phyloP scores from a whole-genome alignment of 2,797 vertebrate species.

The Sciaenops ocellatus region DNA sequence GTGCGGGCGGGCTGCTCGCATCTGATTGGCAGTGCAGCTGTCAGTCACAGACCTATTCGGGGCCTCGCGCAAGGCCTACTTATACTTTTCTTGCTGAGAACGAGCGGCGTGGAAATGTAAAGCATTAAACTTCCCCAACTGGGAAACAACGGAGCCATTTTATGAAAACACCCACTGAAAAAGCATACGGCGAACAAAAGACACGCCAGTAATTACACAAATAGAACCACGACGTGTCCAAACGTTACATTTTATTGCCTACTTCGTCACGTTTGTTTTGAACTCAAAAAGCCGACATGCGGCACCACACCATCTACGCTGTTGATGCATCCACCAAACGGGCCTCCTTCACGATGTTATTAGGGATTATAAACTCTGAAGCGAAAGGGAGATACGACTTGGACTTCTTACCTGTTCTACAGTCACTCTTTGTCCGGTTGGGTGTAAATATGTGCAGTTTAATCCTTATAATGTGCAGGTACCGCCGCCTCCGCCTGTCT shows the following conservation, averaged over 20 bases:
- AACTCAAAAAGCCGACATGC: constrained; percentile 81
- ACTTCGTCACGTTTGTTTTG: constrained; percentile 83
- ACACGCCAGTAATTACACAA: rapidly evolving
- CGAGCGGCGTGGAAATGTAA: constrained; percentile 68
- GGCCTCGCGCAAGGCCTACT: constrained; percentile 81
- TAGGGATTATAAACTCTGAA: background rate
- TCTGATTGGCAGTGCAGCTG: constrained; percentile 63
- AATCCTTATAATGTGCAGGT: constrained; percentile 55
- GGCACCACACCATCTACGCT: constrained; percentile 52
- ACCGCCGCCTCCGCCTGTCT: constrained; percentile 70
- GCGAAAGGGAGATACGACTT: rapidly evolving
- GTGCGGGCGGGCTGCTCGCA: constrained; percentile 16
- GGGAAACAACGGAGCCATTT: background rate
- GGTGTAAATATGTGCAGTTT: constrained; percentile 28
- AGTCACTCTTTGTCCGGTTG: constrained; percentile 63
- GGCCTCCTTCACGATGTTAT: constrained; percentile 24
- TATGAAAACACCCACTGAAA: background rate
- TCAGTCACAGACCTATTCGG: constrained; percentile 62
- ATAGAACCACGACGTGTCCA: rapidly evolving
- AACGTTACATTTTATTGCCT: background rate
- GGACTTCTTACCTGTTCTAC: constrained; percentile 70
- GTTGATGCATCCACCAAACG: constrained; percentile 52
- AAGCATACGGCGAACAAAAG: rapidly evolving
- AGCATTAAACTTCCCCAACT: constrained; percentile 67
- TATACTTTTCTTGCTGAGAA: constrained; percentile 65